A percentile compares a stretch with the other conserved stretches of the same genome.
Conservation (phyloP, 2,113 vertebrate species). For the Glareola pratincola region DNA sequence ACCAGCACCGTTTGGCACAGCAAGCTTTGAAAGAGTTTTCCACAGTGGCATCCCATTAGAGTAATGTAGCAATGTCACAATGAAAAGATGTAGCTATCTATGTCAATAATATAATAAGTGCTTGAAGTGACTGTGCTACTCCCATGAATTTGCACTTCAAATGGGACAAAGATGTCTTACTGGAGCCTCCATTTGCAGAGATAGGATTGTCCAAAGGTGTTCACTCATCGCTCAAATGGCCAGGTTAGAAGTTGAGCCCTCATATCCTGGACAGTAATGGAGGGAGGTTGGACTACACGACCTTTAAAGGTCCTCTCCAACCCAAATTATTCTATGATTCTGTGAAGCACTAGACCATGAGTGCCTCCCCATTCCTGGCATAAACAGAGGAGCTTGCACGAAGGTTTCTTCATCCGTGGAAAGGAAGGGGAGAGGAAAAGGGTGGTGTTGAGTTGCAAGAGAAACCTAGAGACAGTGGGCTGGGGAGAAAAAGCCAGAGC, state of each 20-base stretch:
- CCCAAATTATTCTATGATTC: not conserved
- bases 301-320: not conserved
- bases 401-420: not conserved
- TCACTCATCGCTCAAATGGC: not conserved
- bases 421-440: not conserved
- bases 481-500: not conserved
- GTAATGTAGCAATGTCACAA: not conserved
- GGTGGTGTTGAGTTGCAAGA: not conserved
- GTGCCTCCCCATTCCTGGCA: not conserved
- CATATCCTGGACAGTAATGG: fast-evolving
- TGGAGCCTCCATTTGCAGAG: not conserved
- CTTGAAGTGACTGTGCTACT: not conserved
- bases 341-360: not conserved
- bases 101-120: not conserved
- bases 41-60: not conserved
- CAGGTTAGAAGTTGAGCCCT: not conserved
- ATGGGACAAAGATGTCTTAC: not conserved
- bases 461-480: not conserved
- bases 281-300: not conserved
- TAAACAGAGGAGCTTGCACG: not conserved
- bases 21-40: not conserved
- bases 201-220: not conserved
- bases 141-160: not conserved
- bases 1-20: fast-evolving
- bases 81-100: not conserved